These are phyloP conservation scores for Uria aalge DNA, from an alignment of 2,113 vertebrate genomes.

Conservation along the genomic window DNA sequence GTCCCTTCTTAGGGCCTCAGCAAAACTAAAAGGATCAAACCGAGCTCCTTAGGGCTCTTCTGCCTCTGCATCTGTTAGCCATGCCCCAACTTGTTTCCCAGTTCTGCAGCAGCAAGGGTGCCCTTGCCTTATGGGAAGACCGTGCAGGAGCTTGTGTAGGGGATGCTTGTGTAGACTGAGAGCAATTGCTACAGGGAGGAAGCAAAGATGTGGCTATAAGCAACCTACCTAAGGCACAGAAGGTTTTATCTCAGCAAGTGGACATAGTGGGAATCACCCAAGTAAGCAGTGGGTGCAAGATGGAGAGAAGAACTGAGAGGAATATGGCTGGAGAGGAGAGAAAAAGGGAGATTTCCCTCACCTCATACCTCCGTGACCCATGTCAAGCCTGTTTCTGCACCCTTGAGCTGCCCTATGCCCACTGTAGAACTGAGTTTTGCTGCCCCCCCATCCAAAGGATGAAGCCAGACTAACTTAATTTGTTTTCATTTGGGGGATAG, in stretches of 20 bases:
- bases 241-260: not conserved
- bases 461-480: conserved; percentile 31
- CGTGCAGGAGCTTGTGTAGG: not conserved
- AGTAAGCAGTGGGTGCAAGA: not conserved
- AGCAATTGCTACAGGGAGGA: not conserved
- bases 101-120: not conserved
- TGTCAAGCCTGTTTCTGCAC: not conserved
- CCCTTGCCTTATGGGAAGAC: not conserved
- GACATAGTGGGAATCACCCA: fast-evolving
- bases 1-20: not conserved
- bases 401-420: not conserved
- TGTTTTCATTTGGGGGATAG: not conserved
- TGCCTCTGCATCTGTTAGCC: not conserved
- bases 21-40: not conserved
- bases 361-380: not conserved
- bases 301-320: not conserved
- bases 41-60: not conserved
- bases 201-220: not conserved
- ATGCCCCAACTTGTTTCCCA: not conserved
- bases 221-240: not conserved
- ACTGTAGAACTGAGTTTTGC: not conserved
- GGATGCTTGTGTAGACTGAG: not conserved
- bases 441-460: not conserved
- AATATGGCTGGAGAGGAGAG: not conserved
- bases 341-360: not conserved